Evolutionary conservation across 2,888 invertebrate species (phyloP).

Genomic region (Limnephilus rhombicus): DNA sequence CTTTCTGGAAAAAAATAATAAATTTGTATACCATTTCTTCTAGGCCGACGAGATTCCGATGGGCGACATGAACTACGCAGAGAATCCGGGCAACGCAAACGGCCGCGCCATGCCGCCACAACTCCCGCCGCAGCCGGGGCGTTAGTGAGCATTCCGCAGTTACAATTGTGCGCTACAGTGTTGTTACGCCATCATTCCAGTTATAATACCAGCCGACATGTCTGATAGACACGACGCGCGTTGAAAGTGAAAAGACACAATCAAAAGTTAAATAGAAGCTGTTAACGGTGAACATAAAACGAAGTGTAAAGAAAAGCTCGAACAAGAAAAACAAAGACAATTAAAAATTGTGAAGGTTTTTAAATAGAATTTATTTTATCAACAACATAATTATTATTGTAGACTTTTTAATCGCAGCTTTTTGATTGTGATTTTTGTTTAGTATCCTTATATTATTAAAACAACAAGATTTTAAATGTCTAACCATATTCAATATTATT

Average conservation of each 20-base stretch:
- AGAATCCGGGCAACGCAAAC: constrained; percentile 76
- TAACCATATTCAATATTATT: not conserved
- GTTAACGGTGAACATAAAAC: not conserved
- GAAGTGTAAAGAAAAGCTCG: not conserved
- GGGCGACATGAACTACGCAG: constrained; percentile 86
- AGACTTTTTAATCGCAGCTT: not conserved
- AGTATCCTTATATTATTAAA: not conserved
- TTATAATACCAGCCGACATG: not conserved
- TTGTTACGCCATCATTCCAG: constrained; percentile 4
- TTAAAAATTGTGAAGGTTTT: not conserved
- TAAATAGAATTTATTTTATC: not conserved
- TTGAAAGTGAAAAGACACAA: constrained; percentile 15
- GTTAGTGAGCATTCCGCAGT: constrained; percentile 32
- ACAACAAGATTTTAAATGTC: not conserved
- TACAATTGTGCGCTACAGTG: not conserved
- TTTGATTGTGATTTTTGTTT: not conserved
- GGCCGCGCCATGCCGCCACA: constrained; percentile 73
- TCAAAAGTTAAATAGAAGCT: not conserved
- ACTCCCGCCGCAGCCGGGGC: constrained; percentile 58
- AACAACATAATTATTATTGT: not conserved
- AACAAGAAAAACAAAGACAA: not conserved
- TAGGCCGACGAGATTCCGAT: constrained; percentile 87
- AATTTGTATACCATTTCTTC: constrained; percentile 66
- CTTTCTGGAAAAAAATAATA: not conserved
- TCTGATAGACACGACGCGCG: not conserved